Evolutionary conservation across 2,888 invertebrate species (phyloP).

Genomic region (Deilephila elpenor): DNA sequence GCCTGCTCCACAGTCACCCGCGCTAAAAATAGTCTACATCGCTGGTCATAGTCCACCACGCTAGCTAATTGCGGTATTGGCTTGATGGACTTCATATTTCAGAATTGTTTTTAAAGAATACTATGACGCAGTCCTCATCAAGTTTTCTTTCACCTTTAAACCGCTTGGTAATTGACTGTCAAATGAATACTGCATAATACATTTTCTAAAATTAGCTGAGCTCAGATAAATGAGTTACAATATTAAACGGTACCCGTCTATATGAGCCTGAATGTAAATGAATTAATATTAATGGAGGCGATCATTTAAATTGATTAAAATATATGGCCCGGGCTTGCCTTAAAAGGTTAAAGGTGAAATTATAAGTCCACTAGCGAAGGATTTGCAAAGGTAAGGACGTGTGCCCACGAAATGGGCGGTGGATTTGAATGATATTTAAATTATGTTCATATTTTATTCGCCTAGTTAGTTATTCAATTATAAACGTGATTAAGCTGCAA

Average conservation of each 20-base stretch:
- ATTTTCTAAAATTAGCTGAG: background rate
- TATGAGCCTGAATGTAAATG: background rate
- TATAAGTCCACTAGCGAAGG: conserved; percentile 28
- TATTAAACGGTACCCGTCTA: conserved; percentile 6
- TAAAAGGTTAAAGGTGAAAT: conserved; percentile 32
- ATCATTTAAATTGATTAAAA: conserved; percentile 30
- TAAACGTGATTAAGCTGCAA: too few species aligned
- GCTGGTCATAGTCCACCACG: too few species aligned
- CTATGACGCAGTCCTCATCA: background rate
- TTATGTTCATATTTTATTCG: background rate
- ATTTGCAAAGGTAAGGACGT: conserved; percentile 16
- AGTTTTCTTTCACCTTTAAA: conserved; percentile 2
- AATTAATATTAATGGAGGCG: conserved; percentile 10
- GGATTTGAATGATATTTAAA: background rate
- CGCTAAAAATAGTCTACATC: too few species aligned
- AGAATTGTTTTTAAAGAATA: too few species aligned
- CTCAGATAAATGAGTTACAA: background rate
- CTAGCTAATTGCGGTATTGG: too few species aligned
- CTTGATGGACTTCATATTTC: too few species aligned
- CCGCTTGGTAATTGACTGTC: background rate
- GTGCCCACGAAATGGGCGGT: background rate
- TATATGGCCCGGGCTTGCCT: conserved; percentile 17
- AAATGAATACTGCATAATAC: background rate
- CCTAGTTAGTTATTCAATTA: too few species aligned
- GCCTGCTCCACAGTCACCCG: too few species aligned